Evolutionary conservation across 2,113 vertebrate species (phyloP).

Genomic region (Ardeotis arabs): DNA sequence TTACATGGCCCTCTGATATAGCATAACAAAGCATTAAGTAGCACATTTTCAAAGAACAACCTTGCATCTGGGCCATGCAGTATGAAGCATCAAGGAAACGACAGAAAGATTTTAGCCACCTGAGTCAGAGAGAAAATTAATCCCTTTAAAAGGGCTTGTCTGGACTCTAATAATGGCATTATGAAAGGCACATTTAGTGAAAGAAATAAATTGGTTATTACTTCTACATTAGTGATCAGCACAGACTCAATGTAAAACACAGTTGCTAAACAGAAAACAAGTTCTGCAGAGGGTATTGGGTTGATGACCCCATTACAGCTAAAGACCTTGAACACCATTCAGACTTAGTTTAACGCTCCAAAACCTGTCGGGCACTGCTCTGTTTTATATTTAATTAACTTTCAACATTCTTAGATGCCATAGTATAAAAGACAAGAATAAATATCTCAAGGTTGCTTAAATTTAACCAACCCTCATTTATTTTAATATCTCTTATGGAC

Average conservation of each 20-base stretch:
- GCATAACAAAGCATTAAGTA: background rate
- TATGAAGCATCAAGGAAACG: background rate
- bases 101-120: background rate
- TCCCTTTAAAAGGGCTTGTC: background rate
- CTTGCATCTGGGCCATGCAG: background rate
- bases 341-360: background rate
- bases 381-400: background rate
- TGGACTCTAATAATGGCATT: background rate
- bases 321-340: background rate
- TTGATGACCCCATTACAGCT: background rate
- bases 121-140: background rate
- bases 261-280: background rate
- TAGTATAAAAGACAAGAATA: background rate
- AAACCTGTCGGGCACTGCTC: background rate
- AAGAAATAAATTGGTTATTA: background rate
- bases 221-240: background rate
- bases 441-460: background rate
- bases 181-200: background rate
- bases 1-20: background rate
- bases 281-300: background rate
- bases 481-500: background rate
- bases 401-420: background rate
- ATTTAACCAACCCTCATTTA: background rate
- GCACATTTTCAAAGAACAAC: background rate
- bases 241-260: background rate